phyloP scores from a whole-genome alignment of 2,888 invertebrate species.

The Chalcosyrphus nemorum region DNA sequence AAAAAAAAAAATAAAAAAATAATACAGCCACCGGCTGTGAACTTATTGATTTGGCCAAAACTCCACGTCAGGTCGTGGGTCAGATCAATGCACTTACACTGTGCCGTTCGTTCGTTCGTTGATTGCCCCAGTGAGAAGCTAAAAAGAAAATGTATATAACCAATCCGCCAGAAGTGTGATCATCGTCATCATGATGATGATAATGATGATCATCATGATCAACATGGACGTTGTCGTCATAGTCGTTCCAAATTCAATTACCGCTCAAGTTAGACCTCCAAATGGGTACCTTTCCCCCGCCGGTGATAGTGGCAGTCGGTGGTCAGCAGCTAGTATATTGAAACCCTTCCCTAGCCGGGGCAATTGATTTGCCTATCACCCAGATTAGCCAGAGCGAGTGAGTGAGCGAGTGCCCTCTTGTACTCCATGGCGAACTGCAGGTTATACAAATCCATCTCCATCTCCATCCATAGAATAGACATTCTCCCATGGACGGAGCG shows the following conservation, averaged over 20 bases:
- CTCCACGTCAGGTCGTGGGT: constrained; percentile 67
- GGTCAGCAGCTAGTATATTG: constrained; percentile 60
- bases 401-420: constrained; percentile 67
- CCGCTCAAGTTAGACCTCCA: constrained; percentile 14
- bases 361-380: constrained; percentile 53
- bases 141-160: constrained; percentile 10
- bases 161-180: constrained; percentile 71
- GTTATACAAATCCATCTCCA: constrained; percentile 64
- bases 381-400: constrained; percentile 44
- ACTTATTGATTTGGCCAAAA: constrained; percentile 67
- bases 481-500: constrained; percentile 62
- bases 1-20: too few species aligned
- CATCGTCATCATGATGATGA: constrained; percentile 50
- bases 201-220: constrained; percentile 16
- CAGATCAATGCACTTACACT: constrained; percentile 61
- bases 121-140: constrained; percentile 16
- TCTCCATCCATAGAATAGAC: too few species aligned
- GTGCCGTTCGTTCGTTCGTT: too few species aligned
- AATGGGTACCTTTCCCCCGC: not conserved
- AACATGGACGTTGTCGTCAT: constrained; percentile 38
- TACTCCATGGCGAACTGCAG: constrained; percentile 53
- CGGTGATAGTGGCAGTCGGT: not conserved
- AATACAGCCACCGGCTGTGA: constrained; percentile 69
- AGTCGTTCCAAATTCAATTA: constrained; percentile 68
- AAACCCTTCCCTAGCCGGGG: constrained; percentile 27